phyloP scores from a whole-genome alignment of 1,140 invertebrate species.

The Medauroidea extradentata region DNA sequence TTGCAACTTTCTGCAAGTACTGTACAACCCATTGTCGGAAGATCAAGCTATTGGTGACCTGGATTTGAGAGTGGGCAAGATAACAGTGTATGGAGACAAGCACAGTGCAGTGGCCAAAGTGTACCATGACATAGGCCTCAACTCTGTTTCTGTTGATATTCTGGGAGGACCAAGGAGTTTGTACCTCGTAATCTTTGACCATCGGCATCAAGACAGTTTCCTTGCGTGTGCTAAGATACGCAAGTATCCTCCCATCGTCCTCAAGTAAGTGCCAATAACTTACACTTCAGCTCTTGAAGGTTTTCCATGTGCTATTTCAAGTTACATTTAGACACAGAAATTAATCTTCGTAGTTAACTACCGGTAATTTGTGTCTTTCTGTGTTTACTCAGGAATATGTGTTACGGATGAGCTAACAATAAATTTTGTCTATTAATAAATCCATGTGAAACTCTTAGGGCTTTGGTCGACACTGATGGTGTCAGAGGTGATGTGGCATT shows the following conservation, averaged over 20 bases:
- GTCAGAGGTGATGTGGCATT: slow-evolving; percentile 77
- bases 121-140: slow-evolving; percentile 61
- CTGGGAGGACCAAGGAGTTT: slow-evolving; percentile 67
- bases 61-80: slow-evolving; percentile 67
- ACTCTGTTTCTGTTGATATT: slow-evolving; percentile 60
- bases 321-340: too few relatives aligned
- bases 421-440: too few relatives aligned
- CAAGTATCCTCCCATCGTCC: slow-evolving; percentile 54
- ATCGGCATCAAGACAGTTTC: slow-evolving; percentile 70
- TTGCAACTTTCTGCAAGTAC: slow-evolving; percentile 77
- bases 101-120: slow-evolving; percentile 51
- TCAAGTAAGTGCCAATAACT: slow-evolving; percentile 66
- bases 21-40: slow-evolving; percentile 77
- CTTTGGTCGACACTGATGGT: slow-evolving; percentile 71
- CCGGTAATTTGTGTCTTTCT: too few relatives aligned
- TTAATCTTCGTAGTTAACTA: too few relatives aligned
- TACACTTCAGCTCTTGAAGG: too few relatives aligned
- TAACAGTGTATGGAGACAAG: slow-evolving; percentile 60
- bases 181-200: slow-evolving; percentile 82
- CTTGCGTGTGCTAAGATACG: slow-evolving; percentile 80
- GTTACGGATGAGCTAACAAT: too few relatives aligned
- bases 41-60: slow-evolving; percentile 75
- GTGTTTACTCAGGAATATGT: too few relatives aligned
- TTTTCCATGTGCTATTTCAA: too few relatives aligned
- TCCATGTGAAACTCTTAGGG: too few relatives aligned